Evolutionary conservation across 2,797 vertebrate species (phyloP).

Genomic region (Danio choprae): DNA sequence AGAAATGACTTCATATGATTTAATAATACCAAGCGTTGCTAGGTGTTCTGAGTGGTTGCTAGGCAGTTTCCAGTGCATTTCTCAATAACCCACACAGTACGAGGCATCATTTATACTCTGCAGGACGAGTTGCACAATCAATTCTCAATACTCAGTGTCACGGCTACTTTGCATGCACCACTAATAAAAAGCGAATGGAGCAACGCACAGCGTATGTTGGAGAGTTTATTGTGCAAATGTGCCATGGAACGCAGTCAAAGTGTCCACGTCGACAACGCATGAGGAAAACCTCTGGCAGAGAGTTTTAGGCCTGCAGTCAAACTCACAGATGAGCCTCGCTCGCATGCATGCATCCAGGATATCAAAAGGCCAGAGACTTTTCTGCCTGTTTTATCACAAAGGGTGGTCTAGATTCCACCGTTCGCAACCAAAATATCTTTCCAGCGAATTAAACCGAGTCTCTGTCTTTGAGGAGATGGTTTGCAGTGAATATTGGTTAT

Average conservation of each 20-base stretch:
- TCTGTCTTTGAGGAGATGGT: background rate
- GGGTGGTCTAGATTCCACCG: background rate
- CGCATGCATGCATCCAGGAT: constrained; percentile 28
- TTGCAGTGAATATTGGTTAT: background rate
- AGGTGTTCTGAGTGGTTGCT: background rate
- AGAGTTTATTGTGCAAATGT: constrained; percentile 51
- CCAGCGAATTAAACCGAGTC: background rate
- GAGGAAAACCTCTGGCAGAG: constrained; percentile 55
- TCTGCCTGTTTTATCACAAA: constrained; percentile 19
- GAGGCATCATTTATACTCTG: background rate
- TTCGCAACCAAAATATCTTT: background rate
- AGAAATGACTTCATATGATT: too few relatives aligned
- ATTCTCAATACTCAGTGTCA: background rate
- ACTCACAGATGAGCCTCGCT: constrained; percentile 44
- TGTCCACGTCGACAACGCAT: constrained; percentile 62
- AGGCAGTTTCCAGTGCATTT: background rate
- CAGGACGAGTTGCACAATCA: background rate
- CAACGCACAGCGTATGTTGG: constrained; percentile 13
- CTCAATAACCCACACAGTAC: constrained; percentile 1
- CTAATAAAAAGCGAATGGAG: constrained; percentile 42
- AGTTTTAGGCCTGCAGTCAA: constrained; percentile 38
- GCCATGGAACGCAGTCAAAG: constrained; percentile 58
- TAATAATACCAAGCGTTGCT: too few relatives aligned
- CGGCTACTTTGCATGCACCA: constrained; percentile 5
- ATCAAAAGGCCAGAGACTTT: constrained; percentile 19